Conservation (phyloP, 2,113 vertebrate species). For the Saccopteryx leptura region DNA sequence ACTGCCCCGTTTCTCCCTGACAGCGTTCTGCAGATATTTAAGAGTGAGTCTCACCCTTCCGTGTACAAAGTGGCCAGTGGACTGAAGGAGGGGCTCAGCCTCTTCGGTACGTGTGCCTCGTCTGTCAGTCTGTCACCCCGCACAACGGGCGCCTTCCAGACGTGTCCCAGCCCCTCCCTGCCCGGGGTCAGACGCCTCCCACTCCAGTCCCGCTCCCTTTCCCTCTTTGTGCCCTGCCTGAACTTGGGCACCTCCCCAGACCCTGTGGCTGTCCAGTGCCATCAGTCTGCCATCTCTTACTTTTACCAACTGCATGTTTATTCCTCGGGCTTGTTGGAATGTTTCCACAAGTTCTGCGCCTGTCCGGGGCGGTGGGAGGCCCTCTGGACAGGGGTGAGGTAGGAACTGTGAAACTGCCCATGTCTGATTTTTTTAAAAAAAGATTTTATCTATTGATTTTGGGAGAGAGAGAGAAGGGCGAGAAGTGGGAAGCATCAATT, state of each 20-base stretch:
- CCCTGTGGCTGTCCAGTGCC: neutral
- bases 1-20: conserved; percentile 66
- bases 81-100: conserved; percentile 97
- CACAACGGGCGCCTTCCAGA: neutral
- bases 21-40: conserved; percentile 98
- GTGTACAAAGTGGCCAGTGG: conserved; percentile 96
- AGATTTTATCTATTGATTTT: too few relatives aligned
- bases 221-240: neutral
- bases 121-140: neutral
- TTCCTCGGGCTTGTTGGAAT: conserved; percentile 31
- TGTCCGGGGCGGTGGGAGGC: neutral
- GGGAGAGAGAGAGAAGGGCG: too few relatives aligned
- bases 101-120: conserved; percentile 91
- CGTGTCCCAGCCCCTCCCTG: neutral
- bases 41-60: conserved; percentile 97
- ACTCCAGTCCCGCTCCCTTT: neutral
- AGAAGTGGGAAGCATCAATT: too few relatives aligned
- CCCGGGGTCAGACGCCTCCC: neutral
- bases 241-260: neutral
- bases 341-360: conserved; percentile 1
- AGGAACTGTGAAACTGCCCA: neutral
- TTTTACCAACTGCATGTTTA: neutral
- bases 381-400: neutral
- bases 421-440: conserved; percentile 55
- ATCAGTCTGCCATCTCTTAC: neutral